A percentile compares a stretch with the other conserved stretches of the same genome.
Conservation (phyloP, 1,140 invertebrate genomes). For the Apis florea region DNA sequence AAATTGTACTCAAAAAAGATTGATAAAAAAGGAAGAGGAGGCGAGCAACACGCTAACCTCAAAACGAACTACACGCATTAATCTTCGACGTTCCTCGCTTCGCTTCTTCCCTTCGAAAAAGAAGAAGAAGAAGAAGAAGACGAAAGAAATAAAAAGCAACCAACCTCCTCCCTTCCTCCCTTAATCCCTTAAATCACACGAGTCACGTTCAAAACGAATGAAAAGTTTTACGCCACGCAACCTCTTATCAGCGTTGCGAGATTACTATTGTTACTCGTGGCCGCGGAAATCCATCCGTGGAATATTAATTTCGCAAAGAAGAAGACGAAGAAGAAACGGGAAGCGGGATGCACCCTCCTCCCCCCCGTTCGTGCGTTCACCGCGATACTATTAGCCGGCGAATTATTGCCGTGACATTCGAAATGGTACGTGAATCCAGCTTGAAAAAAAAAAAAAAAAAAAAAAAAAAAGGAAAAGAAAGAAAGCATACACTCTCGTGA, state of each 20-base stretch:
- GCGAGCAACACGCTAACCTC: too few relatives aligned
- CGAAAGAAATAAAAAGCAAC: too few relatives aligned
- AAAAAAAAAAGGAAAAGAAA: background rate
- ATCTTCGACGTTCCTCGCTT: too few relatives aligned
- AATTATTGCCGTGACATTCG: constrained; percentile 6
- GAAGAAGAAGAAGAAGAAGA: too few relatives aligned
- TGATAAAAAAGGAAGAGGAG: too few relatives aligned
- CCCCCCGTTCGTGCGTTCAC: too few relatives aligned
- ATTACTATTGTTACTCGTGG: constrained; percentile 7
- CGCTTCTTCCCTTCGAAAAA: too few relatives aligned
- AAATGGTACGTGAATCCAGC: background rate
- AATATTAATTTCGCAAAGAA: background rate
- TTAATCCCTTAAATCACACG: background rate
- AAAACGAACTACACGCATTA: too few relatives aligned
- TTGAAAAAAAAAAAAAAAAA: background rate
- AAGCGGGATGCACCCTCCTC: background rate
- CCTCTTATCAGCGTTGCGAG: background rate
- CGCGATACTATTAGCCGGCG: constrained; percentile 10
- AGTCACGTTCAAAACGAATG: background rate
- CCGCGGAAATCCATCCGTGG: background rate
- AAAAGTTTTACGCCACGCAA: background rate
- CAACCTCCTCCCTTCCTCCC: too few relatives aligned
- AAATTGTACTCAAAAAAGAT: too few relatives aligned
- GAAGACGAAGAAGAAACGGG: background rate
- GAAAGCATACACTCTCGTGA: background rate